Conservation (phyloP, 30 jellyfish, hydroid and myxozoan genomes). For the Mastigias papua region DNA sequence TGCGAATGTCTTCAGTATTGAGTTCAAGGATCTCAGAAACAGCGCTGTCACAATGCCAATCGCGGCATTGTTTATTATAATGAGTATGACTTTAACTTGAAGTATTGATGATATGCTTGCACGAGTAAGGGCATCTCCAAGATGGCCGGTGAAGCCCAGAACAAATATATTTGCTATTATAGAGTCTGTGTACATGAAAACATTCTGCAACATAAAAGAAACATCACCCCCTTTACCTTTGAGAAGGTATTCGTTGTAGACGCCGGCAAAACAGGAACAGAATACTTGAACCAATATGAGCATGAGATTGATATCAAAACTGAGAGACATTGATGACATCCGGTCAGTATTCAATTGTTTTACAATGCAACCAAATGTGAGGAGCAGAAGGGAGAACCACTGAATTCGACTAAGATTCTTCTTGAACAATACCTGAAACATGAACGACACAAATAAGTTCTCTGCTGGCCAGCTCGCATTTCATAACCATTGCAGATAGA, state of each 20-base stretch:
- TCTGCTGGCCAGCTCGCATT: too few relatives aligned
- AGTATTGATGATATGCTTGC: constrained; percentile 75
- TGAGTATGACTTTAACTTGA: constrained; percentile 77
- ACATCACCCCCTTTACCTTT: constrained; percentile 94
- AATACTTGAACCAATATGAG: constrained; percentile 89
- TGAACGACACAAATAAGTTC: neutral
- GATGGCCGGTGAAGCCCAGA: constrained; percentile 87
- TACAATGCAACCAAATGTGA: constrained; percentile 94
- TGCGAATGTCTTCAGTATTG: constrained; percentile 96
- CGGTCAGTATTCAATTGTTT: constrained; percentile 82
- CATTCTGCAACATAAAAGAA: constrained; percentile 97
- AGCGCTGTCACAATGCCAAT: constrained; percentile 98
- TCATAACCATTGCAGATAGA: too few relatives aligned
- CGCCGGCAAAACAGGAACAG: constrained; percentile 99
- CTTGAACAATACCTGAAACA: constrained; percentile 84
- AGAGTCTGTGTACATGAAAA: constrained; percentile 94
- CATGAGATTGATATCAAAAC: constrained; percentile 73
- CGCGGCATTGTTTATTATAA: constrained; percentile 92
- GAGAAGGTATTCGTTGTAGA: constrained; percentile 94
- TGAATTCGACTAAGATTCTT: constrained; percentile 89
- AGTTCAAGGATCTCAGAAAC: constrained; percentile 89
- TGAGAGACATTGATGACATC: constrained; percentile 53
- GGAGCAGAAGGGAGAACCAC: constrained; percentile 91
- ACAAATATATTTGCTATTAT: constrained; percentile 76
- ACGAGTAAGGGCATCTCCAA: constrained; percentile 74